Conservation (phyloP, 2,888 invertebrate genomes). For the Andrena praecox region DNA sequence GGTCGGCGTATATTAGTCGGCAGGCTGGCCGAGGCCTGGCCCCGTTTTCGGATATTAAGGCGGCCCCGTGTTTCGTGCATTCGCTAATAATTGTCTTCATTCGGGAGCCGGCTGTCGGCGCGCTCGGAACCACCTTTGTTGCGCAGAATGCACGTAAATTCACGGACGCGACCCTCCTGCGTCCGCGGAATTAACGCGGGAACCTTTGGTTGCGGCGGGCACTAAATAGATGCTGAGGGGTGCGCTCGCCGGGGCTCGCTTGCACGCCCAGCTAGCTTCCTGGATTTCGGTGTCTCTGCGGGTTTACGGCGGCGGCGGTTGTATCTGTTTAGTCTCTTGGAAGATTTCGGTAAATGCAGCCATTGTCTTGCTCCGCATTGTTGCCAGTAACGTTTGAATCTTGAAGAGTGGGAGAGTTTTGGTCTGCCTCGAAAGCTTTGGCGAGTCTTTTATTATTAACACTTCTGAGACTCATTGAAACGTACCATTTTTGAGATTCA, state of each 20-base stretch:
- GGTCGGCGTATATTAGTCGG: constrained; percentile 54
- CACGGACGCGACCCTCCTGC: constrained; percentile 19
- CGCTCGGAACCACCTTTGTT: constrained; percentile 33
- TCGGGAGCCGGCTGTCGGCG: constrained; percentile 46
- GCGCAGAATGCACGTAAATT: constrained; percentile 44
- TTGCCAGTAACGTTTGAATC: too few relatives aligned
- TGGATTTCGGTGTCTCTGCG: neutral
- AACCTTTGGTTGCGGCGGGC: constrained; percentile 11
- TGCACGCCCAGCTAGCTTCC: neutral
- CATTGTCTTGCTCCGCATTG: too few relatives aligned
- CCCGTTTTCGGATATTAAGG: constrained; percentile 53
- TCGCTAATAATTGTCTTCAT: constrained; percentile 63
- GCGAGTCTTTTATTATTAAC: too few relatives aligned
- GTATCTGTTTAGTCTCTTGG: neutral
- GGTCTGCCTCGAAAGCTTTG: too few relatives aligned
- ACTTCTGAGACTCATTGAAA: too few relatives aligned
- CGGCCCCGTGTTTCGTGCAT: constrained; percentile 38
- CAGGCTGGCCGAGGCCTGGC: constrained; percentile 20
- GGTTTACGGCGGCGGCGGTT: too few relatives aligned
- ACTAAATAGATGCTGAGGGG: neutral
- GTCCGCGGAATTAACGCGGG: constrained; percentile 40
- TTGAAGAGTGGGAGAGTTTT: too few relatives aligned
- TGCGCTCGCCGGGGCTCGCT: neutral
- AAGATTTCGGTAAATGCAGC: too few relatives aligned
- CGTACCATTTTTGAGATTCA: too few relatives aligned